These are phyloP conservation scores for Onychomys torridus DNA, from an alignment of 2,797 vertebrate genomes.

Conservation along the genomic window DNA sequence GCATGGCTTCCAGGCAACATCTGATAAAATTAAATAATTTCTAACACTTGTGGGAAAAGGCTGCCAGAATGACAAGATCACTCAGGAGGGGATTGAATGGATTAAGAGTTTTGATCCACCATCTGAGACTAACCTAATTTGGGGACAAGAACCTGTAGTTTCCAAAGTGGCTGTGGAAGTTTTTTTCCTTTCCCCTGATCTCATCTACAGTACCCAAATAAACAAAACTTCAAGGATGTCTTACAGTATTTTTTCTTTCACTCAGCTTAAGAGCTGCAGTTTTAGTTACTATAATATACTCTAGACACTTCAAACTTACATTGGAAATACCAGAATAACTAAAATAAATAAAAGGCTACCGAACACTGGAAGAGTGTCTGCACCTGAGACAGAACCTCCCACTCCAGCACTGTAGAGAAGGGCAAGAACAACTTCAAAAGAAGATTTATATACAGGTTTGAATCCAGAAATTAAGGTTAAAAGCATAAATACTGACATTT, in stretches of 20 bases:
- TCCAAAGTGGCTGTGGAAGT: conserved; percentile 84
- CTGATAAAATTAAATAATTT: conserved; percentile 87
- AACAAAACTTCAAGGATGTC: conserved; percentile 85
- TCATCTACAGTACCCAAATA: conserved; percentile 88
- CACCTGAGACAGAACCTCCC: conserved; percentile 87
- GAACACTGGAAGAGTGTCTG: conserved; percentile 86
- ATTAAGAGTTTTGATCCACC: conserved; percentile 85
- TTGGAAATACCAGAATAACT: conserved; percentile 84
- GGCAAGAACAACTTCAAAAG: conserved; percentile 82
- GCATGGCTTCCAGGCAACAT: conserved; percentile 83
- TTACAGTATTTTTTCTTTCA: conserved; percentile 88
- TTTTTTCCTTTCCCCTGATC: conserved; percentile 80
- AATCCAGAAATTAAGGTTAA: conserved; percentile 90
- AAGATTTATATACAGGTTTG: conserved; percentile 90
- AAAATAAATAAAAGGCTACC: conserved; percentile 89
- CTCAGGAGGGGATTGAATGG: conserved; percentile 77
- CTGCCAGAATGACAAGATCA: conserved; percentile 82
- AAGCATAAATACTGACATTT: conserved; percentile 89
- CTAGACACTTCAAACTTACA: conserved; percentile 86
- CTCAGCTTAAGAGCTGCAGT: conserved; percentile 86
- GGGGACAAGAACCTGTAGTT: conserved; percentile 86
- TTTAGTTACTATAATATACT: conserved; percentile 84
- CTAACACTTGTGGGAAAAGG: conserved; percentile 84
- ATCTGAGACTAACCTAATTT: conserved; percentile 83
- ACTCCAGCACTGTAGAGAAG: conserved; percentile 87